A percentile compares a stretch with the other conserved stretches of the same genome.
Evolutionary conservation across 2,113 vertebrate genomes (phyloP).

Genomic region (Colinus virginianus): DNA sequence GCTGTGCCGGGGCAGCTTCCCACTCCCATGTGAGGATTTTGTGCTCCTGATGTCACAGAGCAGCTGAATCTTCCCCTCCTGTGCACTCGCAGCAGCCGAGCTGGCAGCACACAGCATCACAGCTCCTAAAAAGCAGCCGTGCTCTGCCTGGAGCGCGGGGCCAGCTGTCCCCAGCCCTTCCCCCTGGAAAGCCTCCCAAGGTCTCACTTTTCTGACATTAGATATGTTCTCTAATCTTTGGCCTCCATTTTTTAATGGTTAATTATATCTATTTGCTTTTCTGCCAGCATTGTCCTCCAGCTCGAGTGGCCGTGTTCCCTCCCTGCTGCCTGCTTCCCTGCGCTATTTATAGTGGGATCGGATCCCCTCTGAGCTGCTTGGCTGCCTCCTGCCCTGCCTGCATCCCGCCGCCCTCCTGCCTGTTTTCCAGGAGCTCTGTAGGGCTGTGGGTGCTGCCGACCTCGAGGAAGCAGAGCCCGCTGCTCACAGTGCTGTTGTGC

Average conservation of each 20-base stretch:
- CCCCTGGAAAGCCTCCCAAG: not conserved
- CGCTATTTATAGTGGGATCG: constrained; percentile 40
- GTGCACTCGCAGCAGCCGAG: not conserved
- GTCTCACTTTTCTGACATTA: constrained; percentile 9
- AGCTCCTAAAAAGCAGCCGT: not conserved
- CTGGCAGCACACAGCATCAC: not conserved
- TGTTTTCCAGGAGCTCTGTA: not conserved
- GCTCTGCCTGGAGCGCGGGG: not conserved
- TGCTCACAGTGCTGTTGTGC: not conserved
- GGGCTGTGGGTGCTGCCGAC: not conserved
- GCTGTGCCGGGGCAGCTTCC: not conserved
- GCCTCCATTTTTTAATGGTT: constrained; percentile 45
- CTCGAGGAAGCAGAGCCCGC: not conserved
- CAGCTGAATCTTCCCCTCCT: not conserved
- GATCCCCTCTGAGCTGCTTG: constrained; percentile 12
- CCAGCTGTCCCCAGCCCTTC: not conserved
- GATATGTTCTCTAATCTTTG: constrained; percentile 46
- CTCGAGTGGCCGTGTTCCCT: constrained; percentile 20
- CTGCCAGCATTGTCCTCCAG: constrained; percentile 56
- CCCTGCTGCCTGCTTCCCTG: not conserved
- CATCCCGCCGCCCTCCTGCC: not conserved
- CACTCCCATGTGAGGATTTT: not conserved
- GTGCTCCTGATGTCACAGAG: rapidly evolving
- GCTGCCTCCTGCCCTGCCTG: not conserved
- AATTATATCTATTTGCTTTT: constrained; percentile 60